Conservation (phyloP, 2,113 vertebrate genomes). For the Heterotis niloticus region DNA sequence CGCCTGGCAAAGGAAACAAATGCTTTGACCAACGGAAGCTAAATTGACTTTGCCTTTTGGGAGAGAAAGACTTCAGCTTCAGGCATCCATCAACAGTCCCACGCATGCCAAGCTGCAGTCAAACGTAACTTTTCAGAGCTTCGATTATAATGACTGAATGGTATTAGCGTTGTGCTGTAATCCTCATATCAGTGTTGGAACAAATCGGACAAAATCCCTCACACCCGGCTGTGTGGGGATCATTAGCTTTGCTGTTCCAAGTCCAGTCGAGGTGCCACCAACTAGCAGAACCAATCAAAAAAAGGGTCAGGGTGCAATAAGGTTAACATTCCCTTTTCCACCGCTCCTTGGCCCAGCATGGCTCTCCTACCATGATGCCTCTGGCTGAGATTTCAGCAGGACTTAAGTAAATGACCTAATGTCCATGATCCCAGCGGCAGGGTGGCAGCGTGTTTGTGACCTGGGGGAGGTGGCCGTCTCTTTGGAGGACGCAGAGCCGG, state of each 20-base stretch:
- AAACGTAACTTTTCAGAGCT: background rate
- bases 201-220: slow-evolving; percentile 1
- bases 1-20: background rate
- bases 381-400: background rate
- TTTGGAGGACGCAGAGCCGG: background rate
- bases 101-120: background rate
- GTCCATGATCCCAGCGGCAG: background rate
- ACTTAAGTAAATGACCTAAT: background rate
- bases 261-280: background rate
- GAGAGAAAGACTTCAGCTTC: background rate
- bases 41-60: background rate
- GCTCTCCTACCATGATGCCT: background rate
- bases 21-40: background rate
- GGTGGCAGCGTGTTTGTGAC: background rate
- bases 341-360: background rate
- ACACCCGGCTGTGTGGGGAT: background rate
- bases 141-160: background rate
- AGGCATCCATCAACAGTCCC: background rate
- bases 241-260: slow-evolving; percentile 1
- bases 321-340: background rate
- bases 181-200: background rate
- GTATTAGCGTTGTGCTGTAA: background rate
- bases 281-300: background rate
- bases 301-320: too few relatives aligned
- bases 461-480: background rate